Conservation (phyloP, 2,888 invertebrate species). For the Prosopocoilus inquinatus region DNA sequence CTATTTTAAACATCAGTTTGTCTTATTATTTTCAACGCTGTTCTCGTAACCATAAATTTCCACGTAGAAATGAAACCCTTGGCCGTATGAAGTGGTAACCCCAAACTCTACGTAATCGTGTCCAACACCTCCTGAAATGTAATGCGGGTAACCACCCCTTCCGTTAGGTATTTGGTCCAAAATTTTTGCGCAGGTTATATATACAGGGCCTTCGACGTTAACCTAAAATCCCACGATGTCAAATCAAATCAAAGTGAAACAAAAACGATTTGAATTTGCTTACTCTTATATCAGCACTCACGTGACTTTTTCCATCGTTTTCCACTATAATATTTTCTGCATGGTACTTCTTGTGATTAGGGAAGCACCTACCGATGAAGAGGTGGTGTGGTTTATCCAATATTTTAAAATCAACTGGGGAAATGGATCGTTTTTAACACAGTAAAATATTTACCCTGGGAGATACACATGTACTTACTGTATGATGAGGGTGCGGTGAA, state of each 20-base stretch:
- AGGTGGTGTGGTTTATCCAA: slow-evolving; percentile 42
- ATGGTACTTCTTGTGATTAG: slow-evolving; percentile 40
- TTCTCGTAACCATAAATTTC: slow-evolving; percentile 46
- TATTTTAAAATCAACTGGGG: slow-evolving; percentile 42
- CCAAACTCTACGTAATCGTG: slow-evolving; percentile 48
- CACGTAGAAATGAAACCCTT: slow-evolving; percentile 52
- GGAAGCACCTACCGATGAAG: slow-evolving; percentile 44
- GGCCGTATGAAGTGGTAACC: slow-evolving; percentile 48
- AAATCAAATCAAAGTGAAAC: background rate
- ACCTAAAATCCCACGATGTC: slow-evolving; percentile 37
- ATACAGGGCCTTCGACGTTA: slow-evolving; percentile 45
- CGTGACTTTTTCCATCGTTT: slow-evolving; percentile 48
- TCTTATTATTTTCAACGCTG: too few relatives aligned
- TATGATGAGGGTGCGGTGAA: slow-evolving; percentile 5
- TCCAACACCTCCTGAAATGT: slow-evolving; percentile 48
- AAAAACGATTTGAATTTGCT: background rate
- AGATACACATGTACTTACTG: slow-evolving; percentile 17
- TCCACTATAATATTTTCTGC: slow-evolving; percentile 48
- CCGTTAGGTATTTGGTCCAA: slow-evolving; percentile 43
- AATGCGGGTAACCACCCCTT: slow-evolving; percentile 40
- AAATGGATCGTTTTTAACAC: slow-evolving; percentile 3
- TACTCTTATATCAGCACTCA: slow-evolving; percentile 44
- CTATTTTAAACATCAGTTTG: too few relatives aligned
- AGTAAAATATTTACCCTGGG: background rate
- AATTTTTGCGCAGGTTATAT: slow-evolving; percentile 50